Percentiles rank a stretch among this genome's conserved stretches.
phyloP scores from a whole-genome alignment of 2,113 vertebrate species.

The Circaetus gallicus region DNA sequence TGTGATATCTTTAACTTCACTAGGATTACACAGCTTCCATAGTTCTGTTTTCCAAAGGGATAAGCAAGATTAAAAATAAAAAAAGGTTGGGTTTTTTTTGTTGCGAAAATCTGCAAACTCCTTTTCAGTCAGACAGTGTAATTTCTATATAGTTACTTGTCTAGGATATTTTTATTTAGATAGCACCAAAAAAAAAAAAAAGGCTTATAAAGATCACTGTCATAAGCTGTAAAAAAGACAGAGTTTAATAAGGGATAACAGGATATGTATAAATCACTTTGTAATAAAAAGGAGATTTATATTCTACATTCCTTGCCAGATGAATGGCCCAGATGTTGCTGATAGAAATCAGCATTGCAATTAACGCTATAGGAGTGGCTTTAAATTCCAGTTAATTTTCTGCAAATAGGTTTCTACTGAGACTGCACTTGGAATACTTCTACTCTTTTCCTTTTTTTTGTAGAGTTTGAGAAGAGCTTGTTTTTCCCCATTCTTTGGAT shows the following conservation, averaged over 20 bases:
- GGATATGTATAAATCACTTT: background rate
- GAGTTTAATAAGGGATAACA: background rate
- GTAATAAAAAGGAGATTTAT: background rate
- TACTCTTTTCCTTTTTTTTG: background rate
- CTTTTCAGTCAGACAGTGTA: background rate
- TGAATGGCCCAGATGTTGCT: background rate
- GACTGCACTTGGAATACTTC: background rate
- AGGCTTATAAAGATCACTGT: background rate
- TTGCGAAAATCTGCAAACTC: background rate
- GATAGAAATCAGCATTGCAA: background rate
- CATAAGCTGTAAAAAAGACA: background rate
- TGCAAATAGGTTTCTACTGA: background rate
- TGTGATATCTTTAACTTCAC: background rate
- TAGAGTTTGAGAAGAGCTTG: background rate
- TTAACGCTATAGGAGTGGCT: background rate
- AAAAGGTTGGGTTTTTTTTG: background rate
- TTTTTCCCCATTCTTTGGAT: background rate
- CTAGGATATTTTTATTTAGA: background rate
- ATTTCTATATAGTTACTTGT: background rate
- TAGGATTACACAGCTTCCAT: background rate
- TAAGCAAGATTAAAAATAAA: background rate
- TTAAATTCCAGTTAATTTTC: background rate
- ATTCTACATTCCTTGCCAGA: background rate
- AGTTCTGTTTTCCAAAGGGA: background rate
- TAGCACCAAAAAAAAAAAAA: background rate